A percentile compares a stretch with the other conserved stretches of the same genome.
Conservation (phyloP, 1,140 invertebrate genomes). For the Zaprionus ornatus region DNA sequence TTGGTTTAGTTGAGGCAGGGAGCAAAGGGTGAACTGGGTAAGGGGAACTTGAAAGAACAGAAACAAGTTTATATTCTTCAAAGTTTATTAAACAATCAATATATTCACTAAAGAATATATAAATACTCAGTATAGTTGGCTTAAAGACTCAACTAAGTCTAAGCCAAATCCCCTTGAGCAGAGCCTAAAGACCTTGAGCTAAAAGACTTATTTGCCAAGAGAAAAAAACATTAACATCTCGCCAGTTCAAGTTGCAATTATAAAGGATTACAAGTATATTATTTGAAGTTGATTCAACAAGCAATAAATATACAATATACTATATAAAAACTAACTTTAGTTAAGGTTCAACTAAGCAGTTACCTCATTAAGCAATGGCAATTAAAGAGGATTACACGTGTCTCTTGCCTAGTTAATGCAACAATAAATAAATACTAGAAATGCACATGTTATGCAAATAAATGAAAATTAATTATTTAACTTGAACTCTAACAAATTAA, state of each 20-base stretch:
- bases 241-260: no score
- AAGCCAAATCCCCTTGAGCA: no score
- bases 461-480: not conserved
- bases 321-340: not conserved
- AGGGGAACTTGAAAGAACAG: no score
- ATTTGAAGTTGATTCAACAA: no score
- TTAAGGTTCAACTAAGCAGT: no score
- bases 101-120: no score
- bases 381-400: not conserved
- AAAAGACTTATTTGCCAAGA: not conserved
- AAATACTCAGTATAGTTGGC: no score
- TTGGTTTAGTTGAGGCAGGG: not conserved
- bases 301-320: not conserved
- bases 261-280: not conserved
- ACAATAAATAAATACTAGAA: not conserved
- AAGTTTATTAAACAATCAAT: no score
- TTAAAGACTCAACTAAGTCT: no score
- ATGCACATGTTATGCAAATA: not conserved
- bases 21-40: not conserved
- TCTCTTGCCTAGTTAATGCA: not conserved
- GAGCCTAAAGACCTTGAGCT: no score
- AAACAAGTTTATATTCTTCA: no score
- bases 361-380: no score
- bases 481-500: not conserved
- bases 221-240: not conserved